These are phyloP conservation scores for Ellobius talpinus DNA, from an alignment of 2,113 vertebrate genomes.

Conservation along the genomic window DNA sequence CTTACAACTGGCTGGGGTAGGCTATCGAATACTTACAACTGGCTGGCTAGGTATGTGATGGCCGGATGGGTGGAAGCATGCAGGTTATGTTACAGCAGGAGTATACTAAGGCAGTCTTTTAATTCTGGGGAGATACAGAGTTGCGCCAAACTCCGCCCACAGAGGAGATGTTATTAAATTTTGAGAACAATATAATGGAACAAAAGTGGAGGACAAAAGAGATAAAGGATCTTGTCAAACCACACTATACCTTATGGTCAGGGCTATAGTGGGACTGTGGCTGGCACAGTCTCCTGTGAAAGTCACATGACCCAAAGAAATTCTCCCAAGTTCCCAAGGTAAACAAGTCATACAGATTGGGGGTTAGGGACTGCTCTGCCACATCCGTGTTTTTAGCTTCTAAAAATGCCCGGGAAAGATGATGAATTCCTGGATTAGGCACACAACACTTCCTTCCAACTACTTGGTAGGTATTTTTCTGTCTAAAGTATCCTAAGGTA, in stretches of 20 bases:
- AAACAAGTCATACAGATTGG: not conserved
- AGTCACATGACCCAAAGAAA: not conserved
- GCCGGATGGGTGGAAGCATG: not conserved
- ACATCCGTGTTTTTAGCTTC: not conserved
- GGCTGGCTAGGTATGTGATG: not conserved
- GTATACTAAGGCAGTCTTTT: not conserved
- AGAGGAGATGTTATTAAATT: slow-evolving; percentile 23
- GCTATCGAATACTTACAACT: not conserved
- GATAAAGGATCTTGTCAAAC: not conserved
- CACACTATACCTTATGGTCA: not conserved
- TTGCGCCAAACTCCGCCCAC: slow-evolving; percentile 21
- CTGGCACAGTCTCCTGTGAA: not conserved
- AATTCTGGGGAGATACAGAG: not conserved
- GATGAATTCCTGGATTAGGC: slow-evolving; percentile 31
- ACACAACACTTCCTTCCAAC: not conserved
- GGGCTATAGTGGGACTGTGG: too few species aligned
- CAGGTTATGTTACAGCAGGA: not conserved
- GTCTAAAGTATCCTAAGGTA: not conserved
- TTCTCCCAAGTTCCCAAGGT: not conserved
- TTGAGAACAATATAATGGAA: slow-evolving; percentile 54
- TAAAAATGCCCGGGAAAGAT: not conserved
- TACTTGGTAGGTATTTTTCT: not conserved
- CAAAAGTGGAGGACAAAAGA: slow-evolving; percentile 29
- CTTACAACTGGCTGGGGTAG: not conserved
- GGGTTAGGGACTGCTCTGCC: not conserved